Base-by-base conservation (phyloP, 1,140 invertebrate species). In the Apis florea region DNA sequence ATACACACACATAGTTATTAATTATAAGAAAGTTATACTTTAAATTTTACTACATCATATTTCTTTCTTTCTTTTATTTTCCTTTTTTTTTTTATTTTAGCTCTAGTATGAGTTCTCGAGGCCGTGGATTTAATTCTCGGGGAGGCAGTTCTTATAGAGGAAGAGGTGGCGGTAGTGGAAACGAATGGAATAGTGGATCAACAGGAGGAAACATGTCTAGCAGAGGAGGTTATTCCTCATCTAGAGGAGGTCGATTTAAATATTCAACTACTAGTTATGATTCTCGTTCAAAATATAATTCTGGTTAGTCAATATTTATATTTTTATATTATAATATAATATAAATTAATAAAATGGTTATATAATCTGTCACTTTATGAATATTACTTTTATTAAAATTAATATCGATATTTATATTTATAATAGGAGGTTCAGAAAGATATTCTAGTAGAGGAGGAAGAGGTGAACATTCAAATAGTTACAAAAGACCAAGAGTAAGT, bases 381-480 rank as follows among this genome's bases (percentile, higher is more conserved):
- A 51, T 3, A 58, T 15, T 11, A 61, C 10, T 66, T 56, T 4
- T 58, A 10, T 53, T 49, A 21, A 19, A 61, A 24, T 26, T 31
- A 53, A n/a, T 64, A 61, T 61, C 64, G 0, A 31, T 75, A 49
- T 77, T 64, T 12, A 15, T 81, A 49, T 61, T 63, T 83, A n/a
- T 59, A 61, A 71, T 31, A 88, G 86, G 84, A 74, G 91, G 90
- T 47, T 92, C 91, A 66, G 92, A 93, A 47, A 90, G 92, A 80
- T 93, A 93, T 76, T 91, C 91, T 1, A 90, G 90, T 64, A 89
- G 93, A 86, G 91, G 92, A 10, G 91, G 91, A 71, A 82, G 92
- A 80, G 92, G 92, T 19, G 93, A 94, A 77, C 91, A 93, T 85
- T 91, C 92, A 5, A 93, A 92, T 67, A 93, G 80, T 83, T 93